Evolutionary conservation across 2,113 vertebrate species (phyloP).

Genomic region (Rattus rattus): DNA sequence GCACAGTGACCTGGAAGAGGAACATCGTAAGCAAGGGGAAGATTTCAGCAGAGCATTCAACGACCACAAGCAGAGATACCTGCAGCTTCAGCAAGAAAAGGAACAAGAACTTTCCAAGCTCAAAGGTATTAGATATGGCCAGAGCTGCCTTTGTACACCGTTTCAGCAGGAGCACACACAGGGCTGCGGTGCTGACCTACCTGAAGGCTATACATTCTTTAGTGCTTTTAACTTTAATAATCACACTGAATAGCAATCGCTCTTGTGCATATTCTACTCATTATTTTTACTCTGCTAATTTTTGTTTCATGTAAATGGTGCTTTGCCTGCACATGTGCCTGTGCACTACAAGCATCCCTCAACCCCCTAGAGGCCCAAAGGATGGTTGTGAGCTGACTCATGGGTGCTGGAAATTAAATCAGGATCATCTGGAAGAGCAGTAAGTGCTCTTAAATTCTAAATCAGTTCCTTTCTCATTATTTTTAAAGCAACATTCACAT

Average conservation of each 20-base stretch:
- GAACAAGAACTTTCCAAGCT: conserved; percentile 93
- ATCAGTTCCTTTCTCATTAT: not conserved
- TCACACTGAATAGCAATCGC: not conserved
- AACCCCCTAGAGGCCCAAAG: no score
- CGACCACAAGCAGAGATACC: conserved; percentile 92
- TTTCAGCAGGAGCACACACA: not conserved
- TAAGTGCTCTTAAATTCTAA: not conserved
- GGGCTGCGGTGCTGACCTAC: not conserved
- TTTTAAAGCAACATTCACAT: not conserved
- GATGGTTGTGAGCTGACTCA: no score
- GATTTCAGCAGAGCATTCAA: conserved; percentile 92
- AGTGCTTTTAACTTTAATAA: not conserved
- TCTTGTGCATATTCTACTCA: not conserved
- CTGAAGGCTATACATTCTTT: not conserved
- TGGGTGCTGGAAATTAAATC: not conserved
- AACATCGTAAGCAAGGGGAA: conserved; percentile 92
- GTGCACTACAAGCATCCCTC: not conserved
- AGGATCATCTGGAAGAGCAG: not conserved
- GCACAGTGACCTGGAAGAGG: conserved; percentile 92
- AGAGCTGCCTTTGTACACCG: not conserved
- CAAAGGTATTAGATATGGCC: conserved; percentile 90
- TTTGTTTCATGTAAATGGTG: not conserved
- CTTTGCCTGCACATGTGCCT: not conserved
- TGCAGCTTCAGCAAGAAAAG: conserved; percentile 93
- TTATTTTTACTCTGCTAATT: not conserved